Evolutionary conservation across 2,797 vertebrate species (phyloP).

Genomic region (Jordanella pulchra): DNA sequence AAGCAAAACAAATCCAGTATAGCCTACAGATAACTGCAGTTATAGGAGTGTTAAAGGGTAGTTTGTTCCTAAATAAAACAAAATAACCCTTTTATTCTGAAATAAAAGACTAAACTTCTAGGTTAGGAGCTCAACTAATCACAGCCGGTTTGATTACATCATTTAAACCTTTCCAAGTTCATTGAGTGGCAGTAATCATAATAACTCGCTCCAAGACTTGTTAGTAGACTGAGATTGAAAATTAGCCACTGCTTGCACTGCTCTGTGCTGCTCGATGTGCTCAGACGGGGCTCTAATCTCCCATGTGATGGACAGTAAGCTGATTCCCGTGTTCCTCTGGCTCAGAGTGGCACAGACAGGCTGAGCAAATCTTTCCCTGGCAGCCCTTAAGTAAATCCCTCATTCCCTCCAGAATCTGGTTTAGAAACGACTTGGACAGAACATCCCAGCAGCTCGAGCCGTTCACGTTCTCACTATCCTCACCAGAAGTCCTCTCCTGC

Average conservation of each 20-base stretch:
- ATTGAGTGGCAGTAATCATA: slow-evolving; percentile 36
- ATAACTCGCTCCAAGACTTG: slow-evolving; percentile 31
- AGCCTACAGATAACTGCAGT: background rate
- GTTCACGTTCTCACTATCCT: slow-evolving; percentile 18
- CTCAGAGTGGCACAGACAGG: slow-evolving; percentile 33
- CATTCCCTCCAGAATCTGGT: slow-evolving; percentile 4
- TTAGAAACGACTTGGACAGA: slow-evolving; percentile 19
- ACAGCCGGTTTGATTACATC: background rate
- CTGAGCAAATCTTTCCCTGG: slow-evolving; percentile 18
- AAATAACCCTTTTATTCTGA: slow-evolving; percentile 1
- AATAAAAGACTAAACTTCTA: background rate
- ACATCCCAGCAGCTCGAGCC: background rate
- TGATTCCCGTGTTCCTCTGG: slow-evolving; percentile 59
- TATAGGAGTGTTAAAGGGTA: background rate
- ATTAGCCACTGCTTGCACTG: slow-evolving; percentile 29
- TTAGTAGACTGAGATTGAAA: slow-evolving; percentile 47
- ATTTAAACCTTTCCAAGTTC: slow-evolving; percentile 29
- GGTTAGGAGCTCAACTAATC: background rate
- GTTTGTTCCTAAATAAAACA: background rate
- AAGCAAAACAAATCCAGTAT: background rate
- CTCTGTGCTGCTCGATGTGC: slow-evolving; percentile 34
- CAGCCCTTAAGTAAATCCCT: slow-evolving; percentile 48
- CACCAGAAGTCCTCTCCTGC: slow-evolving; percentile 92
- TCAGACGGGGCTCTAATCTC: slow-evolving; percentile 65
- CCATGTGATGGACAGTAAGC: slow-evolving; percentile 61